These are phyloP conservation scores for Anabas testudineus DNA, from an alignment of 2,797 vertebrate species.

Conservation along the genomic window DNA sequence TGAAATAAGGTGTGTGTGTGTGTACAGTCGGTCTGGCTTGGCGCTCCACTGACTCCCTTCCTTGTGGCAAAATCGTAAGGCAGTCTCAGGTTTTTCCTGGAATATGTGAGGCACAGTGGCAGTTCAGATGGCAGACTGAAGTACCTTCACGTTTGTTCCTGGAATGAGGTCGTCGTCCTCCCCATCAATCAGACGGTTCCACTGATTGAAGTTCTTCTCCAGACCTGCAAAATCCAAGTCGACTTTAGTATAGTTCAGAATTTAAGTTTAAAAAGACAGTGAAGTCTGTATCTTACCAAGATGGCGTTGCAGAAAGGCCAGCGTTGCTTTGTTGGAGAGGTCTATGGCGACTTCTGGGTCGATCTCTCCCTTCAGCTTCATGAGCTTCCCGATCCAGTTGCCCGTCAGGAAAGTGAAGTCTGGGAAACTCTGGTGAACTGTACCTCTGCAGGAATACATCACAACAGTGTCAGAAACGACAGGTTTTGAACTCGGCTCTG, in stretches of 20 bases:
- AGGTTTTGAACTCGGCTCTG: neutral
- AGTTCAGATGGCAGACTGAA: constrained; percentile 81
- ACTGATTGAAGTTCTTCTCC: constrained; percentile 89
- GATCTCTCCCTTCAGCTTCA: constrained; percentile 92
- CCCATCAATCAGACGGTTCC: constrained; percentile 92
- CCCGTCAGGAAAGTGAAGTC: constrained; percentile 94
- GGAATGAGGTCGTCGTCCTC: constrained; percentile 90
- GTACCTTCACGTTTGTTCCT: constrained; percentile 86
- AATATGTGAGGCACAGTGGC: neutral
- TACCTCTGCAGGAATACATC: constrained; percentile 82
- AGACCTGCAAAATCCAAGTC: constrained; percentile 80
- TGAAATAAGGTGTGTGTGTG: constrained; percentile 1
- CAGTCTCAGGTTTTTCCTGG: neutral
- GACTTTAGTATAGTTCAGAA: neutral
- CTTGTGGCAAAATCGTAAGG: neutral
- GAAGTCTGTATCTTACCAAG: constrained; percentile 83
- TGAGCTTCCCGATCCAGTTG: constrained; percentile 87
- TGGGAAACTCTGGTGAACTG: constrained; percentile 96
- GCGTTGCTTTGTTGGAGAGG: constrained; percentile 90
- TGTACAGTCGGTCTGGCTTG: neutral
- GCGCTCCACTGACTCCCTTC: neutral
- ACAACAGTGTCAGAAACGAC: neutral
- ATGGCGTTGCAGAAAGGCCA: constrained; percentile 95
- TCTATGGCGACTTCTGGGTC: constrained; percentile 90
- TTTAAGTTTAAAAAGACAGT: neutral